A percentile compares a stretch with the other conserved stretches of the same genome.
phyloP scores from a whole-genome alignment of 2,113 vertebrate genomes.

The Bombycilla garrulus region DNA sequence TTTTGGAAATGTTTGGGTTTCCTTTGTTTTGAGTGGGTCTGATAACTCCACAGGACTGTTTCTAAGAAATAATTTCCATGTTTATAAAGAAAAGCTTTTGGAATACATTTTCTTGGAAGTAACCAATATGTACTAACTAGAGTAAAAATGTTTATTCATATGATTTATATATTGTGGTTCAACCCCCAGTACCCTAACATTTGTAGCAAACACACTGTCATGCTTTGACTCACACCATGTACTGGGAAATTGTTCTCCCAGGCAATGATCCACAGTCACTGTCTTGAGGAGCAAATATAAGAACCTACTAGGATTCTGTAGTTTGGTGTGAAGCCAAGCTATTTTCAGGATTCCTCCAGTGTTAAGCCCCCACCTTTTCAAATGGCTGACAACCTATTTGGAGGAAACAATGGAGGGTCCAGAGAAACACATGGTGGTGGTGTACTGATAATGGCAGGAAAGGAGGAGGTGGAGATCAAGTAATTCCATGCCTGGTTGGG shows the following conservation, averaged over 20 bases:
- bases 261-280: neutral
- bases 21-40: neutral
- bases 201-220: rapidly evolving
- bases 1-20: neutral
- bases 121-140: neutral
- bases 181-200: neutral
- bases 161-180: neutral
- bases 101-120: neutral
- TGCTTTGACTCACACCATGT: neutral
- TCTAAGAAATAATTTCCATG: neutral
- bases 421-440: neutral
- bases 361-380: neutral
- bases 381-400: neutral
- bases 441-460: neutral
- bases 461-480: neutral
- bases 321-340: neutral
- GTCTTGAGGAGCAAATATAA: neutral
- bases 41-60: neutral
- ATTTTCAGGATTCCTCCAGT: neutral
- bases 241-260: neutral
- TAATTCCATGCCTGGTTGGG: neutral
- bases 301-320: neutral
- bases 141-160: neutral
- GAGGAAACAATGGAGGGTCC: neutral
- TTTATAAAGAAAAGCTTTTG: neutral